Percentiles rank a stretch among this genome's conserved stretches.
These are phyloP conservation scores for Elaphurus davidianus DNA, from an alignment of 2,113 vertebrate species.

Conservation along the genomic window DNA sequence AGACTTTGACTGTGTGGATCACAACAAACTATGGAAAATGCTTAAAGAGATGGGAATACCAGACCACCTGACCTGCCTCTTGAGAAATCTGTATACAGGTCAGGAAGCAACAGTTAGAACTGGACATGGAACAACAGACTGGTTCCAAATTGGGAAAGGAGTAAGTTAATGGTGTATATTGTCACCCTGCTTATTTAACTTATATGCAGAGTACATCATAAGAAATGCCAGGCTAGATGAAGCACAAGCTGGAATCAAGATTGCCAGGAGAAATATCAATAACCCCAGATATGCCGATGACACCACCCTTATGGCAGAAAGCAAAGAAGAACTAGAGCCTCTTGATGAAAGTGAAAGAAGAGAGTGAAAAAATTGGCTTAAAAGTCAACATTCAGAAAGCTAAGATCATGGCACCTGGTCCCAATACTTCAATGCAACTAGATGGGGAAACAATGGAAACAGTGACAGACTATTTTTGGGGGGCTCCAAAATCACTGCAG, in stretches of 20 bases:
- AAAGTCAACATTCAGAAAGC: neutral
- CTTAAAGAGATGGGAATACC: neutral
- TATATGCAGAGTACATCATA: neutral
- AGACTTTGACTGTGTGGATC: neutral
- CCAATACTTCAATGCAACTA: neutral
- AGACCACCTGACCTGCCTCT: neutral
- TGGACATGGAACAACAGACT: neutral
- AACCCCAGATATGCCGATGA: neutral
- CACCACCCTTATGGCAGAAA: neutral
- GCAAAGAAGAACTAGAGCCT: neutral
- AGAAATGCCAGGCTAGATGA: neutral
- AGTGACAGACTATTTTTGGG: neutral
- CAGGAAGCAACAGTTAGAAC: neutral
- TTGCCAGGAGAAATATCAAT: neutral
- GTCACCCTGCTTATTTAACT: neutral
- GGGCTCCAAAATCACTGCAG: neutral
- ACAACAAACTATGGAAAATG: neutral
- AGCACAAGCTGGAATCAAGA: neutral
- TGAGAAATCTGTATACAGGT: neutral
- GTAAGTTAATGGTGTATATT: neutral
- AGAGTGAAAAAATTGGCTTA: neutral
- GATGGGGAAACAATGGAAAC: neutral
- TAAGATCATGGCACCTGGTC: neutral
- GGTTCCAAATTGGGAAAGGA: neutral
- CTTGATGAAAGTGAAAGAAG: neutral